Evolutionary conservation across 2,113 vertebrate species (phyloP).

Genomic region (Halichoerus grypus): DNA sequence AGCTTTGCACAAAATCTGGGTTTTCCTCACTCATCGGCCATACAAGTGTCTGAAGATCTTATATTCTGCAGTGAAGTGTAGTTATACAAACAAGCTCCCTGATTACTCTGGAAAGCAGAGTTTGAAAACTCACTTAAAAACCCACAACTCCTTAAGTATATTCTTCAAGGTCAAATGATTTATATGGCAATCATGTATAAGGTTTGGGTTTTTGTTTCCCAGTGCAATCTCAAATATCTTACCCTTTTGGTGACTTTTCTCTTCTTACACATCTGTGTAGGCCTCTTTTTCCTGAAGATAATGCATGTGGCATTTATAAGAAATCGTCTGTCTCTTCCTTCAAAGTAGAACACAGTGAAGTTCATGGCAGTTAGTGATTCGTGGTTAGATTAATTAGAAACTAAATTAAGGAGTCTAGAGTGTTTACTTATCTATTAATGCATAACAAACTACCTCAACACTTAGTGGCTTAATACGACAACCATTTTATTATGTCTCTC

Average conservation of each 20-base stretch:
- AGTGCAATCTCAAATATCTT: not conserved
- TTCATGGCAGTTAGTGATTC: not conserved
- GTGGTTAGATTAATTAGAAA: not conserved
- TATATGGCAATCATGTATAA: not conserved
- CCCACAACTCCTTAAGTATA: not conserved
- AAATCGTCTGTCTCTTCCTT: not conserved
- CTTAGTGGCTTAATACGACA: not conserved
- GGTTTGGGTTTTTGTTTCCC: not conserved
- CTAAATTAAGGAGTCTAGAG: not conserved
- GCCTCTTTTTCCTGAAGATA: not conserved
- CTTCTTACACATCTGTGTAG: not conserved
- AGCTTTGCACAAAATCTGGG: not conserved
- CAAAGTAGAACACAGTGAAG: constrained; percentile 2
- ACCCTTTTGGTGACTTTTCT: not conserved
- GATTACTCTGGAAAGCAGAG: not conserved
- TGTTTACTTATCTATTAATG: not conserved
- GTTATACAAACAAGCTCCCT: not conserved
- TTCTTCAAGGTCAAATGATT: not conserved
- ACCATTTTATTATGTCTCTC: not conserved
- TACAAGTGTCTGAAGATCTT: not conserved
- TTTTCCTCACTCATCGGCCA: not conserved
- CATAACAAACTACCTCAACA: not conserved
- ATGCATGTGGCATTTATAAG: not conserved
- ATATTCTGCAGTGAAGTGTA: not conserved
- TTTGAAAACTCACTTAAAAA: not conserved